Evolutionary conservation across 2,113 vertebrate species (phyloP), one percentile per base, ranked within the genome.

Genomic region (Lontra canadensis): DNA sequence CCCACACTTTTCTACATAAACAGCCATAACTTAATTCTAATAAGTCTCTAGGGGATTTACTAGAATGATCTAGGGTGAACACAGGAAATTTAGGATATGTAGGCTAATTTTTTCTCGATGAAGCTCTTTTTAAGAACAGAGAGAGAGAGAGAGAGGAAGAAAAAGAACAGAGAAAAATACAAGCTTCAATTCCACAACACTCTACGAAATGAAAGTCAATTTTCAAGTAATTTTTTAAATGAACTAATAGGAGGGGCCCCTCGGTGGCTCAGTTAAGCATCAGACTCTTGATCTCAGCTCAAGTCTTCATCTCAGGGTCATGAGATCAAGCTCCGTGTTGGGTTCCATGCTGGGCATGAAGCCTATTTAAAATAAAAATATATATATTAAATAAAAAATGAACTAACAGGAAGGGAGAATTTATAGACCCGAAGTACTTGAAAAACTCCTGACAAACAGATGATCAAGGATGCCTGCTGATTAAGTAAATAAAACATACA

Each of bases 171-270:
- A 91, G 14, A 91, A 12, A 97, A 83, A 39, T 90, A 44, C 55
- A 89, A n/a, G 21, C 59, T 93, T 97, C 94, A 95, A 85, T 25
- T 67, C n/a, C 36, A 7, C 0, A 87, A 84, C 7, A 65, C 0
- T 91, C 90, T 94, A 95, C 74, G 97, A 98, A 98, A 96, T 36
- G 20, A 96, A 98, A 98, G 34, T 52, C 26, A 95, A 82, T 47
- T 97, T 90, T 89, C 65, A 82, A 86, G 76, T 96, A 94, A 87
- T n/a, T 63, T 93, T 63, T 59, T n/a, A 96, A 96, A 89, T 65
- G 14, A 85, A 79, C 25, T 47, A 95, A 98, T 4, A 97, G 88
- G 14, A 65, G 63, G 63, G 63, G 63, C 3, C 1, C 67, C 34
- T 69, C 4, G 18, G 67, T 69, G 67, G 67, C 34, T 69, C 34